Evolutionary conservation across 2,888 invertebrate species (phyloP).

Genomic region (Tinea trinotella): DNA sequence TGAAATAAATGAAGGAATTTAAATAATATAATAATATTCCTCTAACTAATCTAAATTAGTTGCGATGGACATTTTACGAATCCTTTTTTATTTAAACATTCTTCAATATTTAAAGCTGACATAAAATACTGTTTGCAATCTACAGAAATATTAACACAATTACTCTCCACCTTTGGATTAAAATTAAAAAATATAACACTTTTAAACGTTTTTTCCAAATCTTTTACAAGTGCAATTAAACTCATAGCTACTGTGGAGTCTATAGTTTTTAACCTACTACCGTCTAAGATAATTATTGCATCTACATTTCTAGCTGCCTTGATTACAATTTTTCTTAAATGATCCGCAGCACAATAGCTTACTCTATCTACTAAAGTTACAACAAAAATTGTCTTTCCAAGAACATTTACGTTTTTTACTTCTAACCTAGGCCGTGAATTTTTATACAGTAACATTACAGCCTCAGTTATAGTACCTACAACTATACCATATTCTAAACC

Average conservation of each 20-base stretch:
- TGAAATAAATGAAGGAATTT: too few relatives aligned
- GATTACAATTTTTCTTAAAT: conserved; percentile 37
- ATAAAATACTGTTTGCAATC: background rate
- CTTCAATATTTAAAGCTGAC: background rate
- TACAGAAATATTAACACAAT: background rate
- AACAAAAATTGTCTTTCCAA: conserved; percentile 33
- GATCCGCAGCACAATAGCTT: conserved; percentile 54
- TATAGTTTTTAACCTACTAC: conserved; percentile 39
- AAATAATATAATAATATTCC: too few relatives aligned
- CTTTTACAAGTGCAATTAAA: conserved; percentile 42
- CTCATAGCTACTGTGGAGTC: conserved; percentile 54
- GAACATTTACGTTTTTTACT: conserved; percentile 30
- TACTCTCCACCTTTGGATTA: background rate
- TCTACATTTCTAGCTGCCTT: conserved; percentile 31
- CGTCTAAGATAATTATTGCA: conserved; percentile 43
- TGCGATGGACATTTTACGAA: background rate
- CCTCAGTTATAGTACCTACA: conserved; percentile 44
- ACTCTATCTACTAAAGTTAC: conserved; percentile 40
- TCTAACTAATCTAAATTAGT: too few relatives aligned
- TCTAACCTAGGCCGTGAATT: conserved; percentile 44
- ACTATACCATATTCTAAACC: conserved; percentile 59
- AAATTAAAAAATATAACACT: conserved; percentile 44
- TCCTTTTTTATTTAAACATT: background rate
- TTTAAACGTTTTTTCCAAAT: conserved; percentile 37
- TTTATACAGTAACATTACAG: conserved; percentile 42